Conservation (phyloP, 35 echinoderm and acorn worm genomes). For the Heliocidaris tuberculata region DNA sequence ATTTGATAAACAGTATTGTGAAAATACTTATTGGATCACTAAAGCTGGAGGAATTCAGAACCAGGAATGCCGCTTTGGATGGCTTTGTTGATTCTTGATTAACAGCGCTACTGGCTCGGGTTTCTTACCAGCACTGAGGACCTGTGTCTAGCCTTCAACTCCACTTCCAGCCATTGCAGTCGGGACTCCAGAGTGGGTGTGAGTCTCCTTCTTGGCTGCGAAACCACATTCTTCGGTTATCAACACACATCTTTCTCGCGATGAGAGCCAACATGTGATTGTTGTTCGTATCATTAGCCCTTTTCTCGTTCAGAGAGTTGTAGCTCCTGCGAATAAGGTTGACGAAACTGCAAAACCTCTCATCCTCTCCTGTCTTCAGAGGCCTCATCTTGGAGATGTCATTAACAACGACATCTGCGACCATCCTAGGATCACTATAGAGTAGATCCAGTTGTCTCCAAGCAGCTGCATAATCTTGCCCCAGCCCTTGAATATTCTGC, state of each 20-base stretch:
- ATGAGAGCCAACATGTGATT: conserved; percentile 64
- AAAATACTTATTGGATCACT: no score
- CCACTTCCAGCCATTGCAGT: conserved; percentile 36
- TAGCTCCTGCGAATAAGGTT: conserved; percentile 49
- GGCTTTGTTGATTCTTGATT: neutral
- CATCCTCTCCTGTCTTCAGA: conserved; percentile 56
- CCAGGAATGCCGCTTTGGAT: no score
- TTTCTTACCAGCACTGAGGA: conserved; percentile 32
- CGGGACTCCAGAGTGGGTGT: conserved; percentile 41
- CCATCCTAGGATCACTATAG: conserved; percentile 58
- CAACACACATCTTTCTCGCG: conserved; percentile 42
- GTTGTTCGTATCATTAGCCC: conserved; percentile 46
- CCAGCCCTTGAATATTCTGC: conserved; percentile 51
- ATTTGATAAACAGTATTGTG: no score
- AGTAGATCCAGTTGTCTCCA: conserved; percentile 51
- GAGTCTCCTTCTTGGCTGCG: conserved; percentile 23
- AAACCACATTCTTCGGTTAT: conserved; percentile 61
- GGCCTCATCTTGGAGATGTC: conserved; percentile 51
- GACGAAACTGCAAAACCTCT: conserved; percentile 44
- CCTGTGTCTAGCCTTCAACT: conserved; percentile 59
- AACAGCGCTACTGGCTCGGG: neutral
- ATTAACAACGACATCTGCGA: conserved; percentile 54
- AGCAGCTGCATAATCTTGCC: conserved; percentile 53
- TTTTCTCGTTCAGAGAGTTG: conserved; percentile 51
- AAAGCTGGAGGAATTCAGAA: no score